Conservation (phyloP, 2,113 vertebrate genomes). For the Pluvialis apricaria region DNA sequence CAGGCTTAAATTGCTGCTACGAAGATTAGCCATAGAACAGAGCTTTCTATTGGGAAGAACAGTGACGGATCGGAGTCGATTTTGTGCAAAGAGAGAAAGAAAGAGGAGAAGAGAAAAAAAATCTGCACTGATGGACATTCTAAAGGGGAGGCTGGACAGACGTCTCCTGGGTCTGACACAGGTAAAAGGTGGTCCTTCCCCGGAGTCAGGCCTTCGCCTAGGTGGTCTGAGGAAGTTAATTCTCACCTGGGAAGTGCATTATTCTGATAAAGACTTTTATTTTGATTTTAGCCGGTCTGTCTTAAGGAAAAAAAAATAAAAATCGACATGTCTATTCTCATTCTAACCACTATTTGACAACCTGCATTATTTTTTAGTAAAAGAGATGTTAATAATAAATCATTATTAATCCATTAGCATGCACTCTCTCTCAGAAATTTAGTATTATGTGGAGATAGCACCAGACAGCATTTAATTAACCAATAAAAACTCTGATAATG, state of each 20-base stretch:
- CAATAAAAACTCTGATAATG: too few species aligned
- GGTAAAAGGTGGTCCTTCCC: not conserved
- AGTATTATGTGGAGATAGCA: not conserved
- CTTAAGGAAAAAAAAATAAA: not conserved
- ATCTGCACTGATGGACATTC: rapidly evolving
- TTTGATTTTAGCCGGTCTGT: not conserved
- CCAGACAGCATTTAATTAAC: too few species aligned
- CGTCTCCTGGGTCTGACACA: not conserved
- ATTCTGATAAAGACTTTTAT: not conserved
- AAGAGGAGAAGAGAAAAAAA: not conserved
- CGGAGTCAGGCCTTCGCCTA: not conserved
- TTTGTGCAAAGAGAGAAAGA: not conserved
- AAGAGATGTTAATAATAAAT: not conserved
- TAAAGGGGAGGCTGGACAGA: not conserved
- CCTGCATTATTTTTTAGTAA: not conserved
- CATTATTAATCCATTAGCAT: not conserved
- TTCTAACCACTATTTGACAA: not conserved
- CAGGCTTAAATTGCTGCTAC: not conserved
- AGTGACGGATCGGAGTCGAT: not conserved
- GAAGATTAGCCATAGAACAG: not conserved
- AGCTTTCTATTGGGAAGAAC: not conserved
- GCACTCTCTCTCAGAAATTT: not conserved
- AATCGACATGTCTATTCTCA: not conserved
- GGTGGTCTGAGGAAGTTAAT: not conserved
- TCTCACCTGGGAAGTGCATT: not conserved